A percentile compares a stretch with the other conserved stretches of the same genome.
Conservation (phyloP, 2,113 vertebrate species). For the Micromys minutus region DNA sequence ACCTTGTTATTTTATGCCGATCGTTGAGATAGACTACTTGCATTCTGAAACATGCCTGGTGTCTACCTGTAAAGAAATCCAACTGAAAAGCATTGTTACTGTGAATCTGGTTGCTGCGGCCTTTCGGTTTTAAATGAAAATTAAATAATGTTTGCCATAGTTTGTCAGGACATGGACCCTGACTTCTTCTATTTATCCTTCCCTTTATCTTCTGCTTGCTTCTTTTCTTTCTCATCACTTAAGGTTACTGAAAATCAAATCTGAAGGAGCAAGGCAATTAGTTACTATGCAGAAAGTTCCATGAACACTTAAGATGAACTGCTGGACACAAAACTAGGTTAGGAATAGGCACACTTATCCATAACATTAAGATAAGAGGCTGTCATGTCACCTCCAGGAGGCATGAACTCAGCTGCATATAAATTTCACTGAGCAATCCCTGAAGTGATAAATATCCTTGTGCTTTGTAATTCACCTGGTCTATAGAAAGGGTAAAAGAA, state of each 20-base stretch:
- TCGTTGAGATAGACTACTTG: background rate
- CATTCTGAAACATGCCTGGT: background rate
- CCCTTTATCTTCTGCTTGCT: background rate
- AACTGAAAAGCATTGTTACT: background rate
- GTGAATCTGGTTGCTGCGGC: background rate
- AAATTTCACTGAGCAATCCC: background rate
- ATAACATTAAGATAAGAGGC: background rate
- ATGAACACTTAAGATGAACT: background rate
- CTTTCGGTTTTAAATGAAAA: background rate
- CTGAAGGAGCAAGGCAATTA: background rate
- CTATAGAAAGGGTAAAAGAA: background rate
- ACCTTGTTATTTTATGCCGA: background rate
- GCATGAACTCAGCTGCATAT: background rate
- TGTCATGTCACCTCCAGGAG: background rate
- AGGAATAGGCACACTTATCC: background rate
- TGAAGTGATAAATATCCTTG: background rate
- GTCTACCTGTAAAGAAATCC: background rate
- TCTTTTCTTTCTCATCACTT: background rate
- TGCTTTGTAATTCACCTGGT: background rate
- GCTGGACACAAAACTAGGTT: background rate
- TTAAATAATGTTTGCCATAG: background rate
- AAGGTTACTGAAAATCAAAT: background rate
- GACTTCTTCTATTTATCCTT: background rate
- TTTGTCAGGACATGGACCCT: background rate
- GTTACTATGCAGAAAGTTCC: background rate